phyloP scores from a whole-genome alignment of 2,797 vertebrate genomes.

The Myotis vivesi region DNA sequence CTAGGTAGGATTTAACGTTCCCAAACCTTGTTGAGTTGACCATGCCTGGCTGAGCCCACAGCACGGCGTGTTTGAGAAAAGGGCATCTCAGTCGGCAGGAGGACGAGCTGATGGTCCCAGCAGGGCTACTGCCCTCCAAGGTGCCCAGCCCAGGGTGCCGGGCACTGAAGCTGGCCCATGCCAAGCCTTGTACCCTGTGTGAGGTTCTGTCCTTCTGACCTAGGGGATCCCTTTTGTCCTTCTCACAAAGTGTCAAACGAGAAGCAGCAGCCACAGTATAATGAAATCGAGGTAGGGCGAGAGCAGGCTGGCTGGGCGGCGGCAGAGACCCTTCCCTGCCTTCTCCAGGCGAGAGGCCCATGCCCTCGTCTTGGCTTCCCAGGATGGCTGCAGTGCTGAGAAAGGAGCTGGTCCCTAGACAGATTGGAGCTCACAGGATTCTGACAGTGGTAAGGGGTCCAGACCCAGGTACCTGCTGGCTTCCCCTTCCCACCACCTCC shows the following conservation, averaged over 20 bases:
- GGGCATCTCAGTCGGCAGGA: fast-evolving
- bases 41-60: background rate
- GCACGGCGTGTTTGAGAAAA: background rate
- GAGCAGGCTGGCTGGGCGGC: background rate
- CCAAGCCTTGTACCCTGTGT: background rate
- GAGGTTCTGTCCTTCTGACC: background rate
- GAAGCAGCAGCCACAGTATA: too few relatives aligned
- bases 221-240: background rate
- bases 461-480: background rate
- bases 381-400: background rate
- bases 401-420: background rate
- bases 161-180: background rate
- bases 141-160: background rate
- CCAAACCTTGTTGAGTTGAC: background rate
- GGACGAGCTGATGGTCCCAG: background rate
- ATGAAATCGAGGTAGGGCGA: fast-evolving
- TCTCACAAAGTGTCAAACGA: background rate
- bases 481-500: background rate
- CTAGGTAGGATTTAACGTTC: background rate
- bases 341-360: background rate
- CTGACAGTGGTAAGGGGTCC: background rate
- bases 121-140: background rate
- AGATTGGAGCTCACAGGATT: background rate
- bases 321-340: background rate
- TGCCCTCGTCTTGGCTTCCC: background rate